Conservation (phyloP, 2,113 vertebrate genomes). For the Antechinus flavipes region DNA sequence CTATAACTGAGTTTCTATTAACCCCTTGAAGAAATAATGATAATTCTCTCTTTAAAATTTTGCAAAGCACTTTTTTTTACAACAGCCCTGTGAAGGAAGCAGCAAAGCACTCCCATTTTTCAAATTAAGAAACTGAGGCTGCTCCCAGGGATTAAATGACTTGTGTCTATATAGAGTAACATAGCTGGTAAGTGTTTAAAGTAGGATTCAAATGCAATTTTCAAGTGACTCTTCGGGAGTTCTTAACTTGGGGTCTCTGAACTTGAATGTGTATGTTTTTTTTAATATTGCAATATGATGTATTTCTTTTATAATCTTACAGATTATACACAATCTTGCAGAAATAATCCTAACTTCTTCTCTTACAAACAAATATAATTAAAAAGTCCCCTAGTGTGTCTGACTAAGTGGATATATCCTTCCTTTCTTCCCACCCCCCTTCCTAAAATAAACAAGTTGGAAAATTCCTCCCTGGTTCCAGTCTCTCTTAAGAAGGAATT, state of each 20-base stretch:
- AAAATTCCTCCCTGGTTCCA: background rate
- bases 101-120: background rate
- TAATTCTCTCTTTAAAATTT: background rate
- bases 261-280: background rate
- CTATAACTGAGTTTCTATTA: background rate
- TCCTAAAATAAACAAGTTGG: background rate
- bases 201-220: background rate
- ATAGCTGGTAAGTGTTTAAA: background rate
- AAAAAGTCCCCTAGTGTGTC: background rate
- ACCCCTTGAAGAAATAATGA: background rate
- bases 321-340: background rate
- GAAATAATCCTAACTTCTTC: background rate
- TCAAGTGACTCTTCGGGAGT: background rate
- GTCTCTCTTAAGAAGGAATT: constrained; percentile 49
- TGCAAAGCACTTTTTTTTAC: background rate
- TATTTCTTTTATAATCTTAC: background rate
- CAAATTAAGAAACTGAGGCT: background rate
- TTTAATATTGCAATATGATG: background rate
- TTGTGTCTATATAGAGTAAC: background rate
- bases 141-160: background rate
- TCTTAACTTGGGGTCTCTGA: background rate
- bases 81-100: background rate
- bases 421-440: background rate
- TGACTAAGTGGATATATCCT: no score
- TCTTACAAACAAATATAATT: background rate